Conservation (phyloP, 1,140 invertebrate genomes). For the Lepidotrigona ventralis region DNA sequence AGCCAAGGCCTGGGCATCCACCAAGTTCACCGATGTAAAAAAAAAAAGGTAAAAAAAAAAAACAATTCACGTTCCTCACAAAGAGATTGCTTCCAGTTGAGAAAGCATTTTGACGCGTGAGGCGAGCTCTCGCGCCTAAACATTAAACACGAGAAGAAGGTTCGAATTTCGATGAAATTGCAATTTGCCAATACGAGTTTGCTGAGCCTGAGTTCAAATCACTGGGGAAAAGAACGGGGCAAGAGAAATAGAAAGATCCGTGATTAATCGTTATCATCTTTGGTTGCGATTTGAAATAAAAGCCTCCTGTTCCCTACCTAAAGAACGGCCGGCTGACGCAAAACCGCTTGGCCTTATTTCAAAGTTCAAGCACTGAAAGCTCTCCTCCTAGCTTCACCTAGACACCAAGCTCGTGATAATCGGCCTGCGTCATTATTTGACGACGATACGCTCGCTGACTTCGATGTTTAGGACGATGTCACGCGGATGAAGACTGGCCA, state of each 20-base stretch:
- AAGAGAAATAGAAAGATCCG: too few relatives aligned
- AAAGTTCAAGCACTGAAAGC: slow-evolving; percentile 31
- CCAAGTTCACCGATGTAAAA: neutral
- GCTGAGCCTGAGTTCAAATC: too few relatives aligned
- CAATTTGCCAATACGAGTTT: neutral
- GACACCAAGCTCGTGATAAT: neutral
- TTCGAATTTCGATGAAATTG: neutral
- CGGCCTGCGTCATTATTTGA: neutral
- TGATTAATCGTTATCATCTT: neutral
- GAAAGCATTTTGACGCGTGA: neutral
- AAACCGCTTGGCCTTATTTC: slow-evolving; percentile 24
- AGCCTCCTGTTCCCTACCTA: neutral
- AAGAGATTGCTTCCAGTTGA: neutral
- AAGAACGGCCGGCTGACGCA: slow-evolving; percentile 1
- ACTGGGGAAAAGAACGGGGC: too few relatives aligned
- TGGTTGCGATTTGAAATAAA: neutral
- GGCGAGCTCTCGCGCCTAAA: too few relatives aligned
- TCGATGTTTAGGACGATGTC: neutral
- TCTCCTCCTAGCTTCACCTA: neutral
- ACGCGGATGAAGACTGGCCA: too few relatives aligned
- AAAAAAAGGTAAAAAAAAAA: too few relatives aligned
- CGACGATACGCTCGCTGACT: neutral
- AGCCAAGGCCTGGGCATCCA: neutral
- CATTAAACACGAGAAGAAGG: too few relatives aligned
- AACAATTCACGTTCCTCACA: too few relatives aligned